Base-by-base conservation (phyloP, 2,888 invertebrate species). In the Trachelus stipa region DNA sequence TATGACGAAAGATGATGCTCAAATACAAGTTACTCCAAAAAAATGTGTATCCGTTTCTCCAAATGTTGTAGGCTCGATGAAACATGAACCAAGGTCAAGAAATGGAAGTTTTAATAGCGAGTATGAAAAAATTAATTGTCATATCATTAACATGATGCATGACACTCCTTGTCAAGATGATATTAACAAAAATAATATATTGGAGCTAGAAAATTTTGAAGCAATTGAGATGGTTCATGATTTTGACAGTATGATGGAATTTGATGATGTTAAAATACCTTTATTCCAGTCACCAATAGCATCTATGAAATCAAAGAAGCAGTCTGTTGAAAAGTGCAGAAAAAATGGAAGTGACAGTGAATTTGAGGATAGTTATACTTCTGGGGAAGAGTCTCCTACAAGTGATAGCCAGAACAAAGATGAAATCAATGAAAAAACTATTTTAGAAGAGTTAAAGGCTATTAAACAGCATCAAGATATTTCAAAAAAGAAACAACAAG, bases 151-250 rank as follows among this genome's bases (percentile, higher is more conserved):
- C 6, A 56, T 56, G 56, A 23, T 9, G 9, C 23, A 23, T 9
- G 56, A 56, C 23, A 9, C 2, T 9, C 9, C 23, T 56, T 6
- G 56, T 15, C 23, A 56, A 9, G 56, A 56, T 56, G 56, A 56
- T 23, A 40, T 40, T 6, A 56, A 56, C 9, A 56, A 23, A 56
- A 56, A 56, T 56, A 23, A 56, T 56, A 56, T 56, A 56, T 23
- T 56, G 56, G 9, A 15, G 1, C 23, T 71, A 11, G 71, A 71
- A 33, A 73, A 79, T 1, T 71, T 82, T 35, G 85, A 87, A 31
- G 68, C 76, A 23, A 84, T 84, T 15, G 81, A 84, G 35, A 40
- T 87, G 34, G 75, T 83, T 3, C 84, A 87, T 23, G 82, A 86
- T n/a, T 79, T 85, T 35, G 73, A 83, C 37, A 75, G 78, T 71